phyloP scores from a whole-genome alignment of 2,888 invertebrate species.

The Villa cingulata region DNA sequence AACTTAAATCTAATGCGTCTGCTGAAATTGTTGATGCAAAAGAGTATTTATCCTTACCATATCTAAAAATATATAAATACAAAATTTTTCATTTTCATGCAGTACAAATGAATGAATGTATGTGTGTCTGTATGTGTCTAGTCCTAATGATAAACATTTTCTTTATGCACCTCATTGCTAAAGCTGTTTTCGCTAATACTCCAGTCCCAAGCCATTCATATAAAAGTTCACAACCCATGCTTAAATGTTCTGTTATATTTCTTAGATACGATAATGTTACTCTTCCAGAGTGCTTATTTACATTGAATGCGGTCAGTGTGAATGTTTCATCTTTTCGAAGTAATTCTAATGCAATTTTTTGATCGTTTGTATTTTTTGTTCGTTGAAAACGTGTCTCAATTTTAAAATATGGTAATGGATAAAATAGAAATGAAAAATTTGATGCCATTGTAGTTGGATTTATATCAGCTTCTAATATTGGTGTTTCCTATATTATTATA shows the following conservation, averaged over 20 bases:
- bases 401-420: slow-evolving; percentile 20
- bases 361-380: slow-evolving; percentile 18
- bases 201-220: slow-evolving; percentile 27
- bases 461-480: slow-evolving; percentile 30
- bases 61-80: slow-evolving; percentile 19
- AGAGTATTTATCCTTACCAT: slow-evolving; percentile 23
- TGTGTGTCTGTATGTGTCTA: too few relatives aligned
- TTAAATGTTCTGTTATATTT: slow-evolving; percentile 25
- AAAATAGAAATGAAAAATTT: slow-evolving; percentile 28
- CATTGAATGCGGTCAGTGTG: slow-evolving; percentile 27
- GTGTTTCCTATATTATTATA: slow-evolving; percentile 24
- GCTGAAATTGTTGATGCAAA: slow-evolving; percentile 28
- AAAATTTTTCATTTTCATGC: neutral
- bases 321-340: slow-evolving; percentile 24
- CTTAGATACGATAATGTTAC: slow-evolving; percentile 29
- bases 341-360: slow-evolving; percentile 24
- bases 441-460: slow-evolving; percentile 31
- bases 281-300: slow-evolving; percentile 23
- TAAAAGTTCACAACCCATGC: slow-evolving; percentile 28
- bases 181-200: slow-evolving; percentile 21
- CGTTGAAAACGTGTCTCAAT: slow-evolving; percentile 25
- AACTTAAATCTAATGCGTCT: slow-evolving; percentile 30
- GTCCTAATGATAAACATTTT: neutral
- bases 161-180: slow-evolving; percentile 26
- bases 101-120: too few relatives aligned